These are phyloP conservation scores for Erannis defoliaria DNA, from an alignment of 2,888 invertebrate species.

Conservation along the genomic window DNA sequence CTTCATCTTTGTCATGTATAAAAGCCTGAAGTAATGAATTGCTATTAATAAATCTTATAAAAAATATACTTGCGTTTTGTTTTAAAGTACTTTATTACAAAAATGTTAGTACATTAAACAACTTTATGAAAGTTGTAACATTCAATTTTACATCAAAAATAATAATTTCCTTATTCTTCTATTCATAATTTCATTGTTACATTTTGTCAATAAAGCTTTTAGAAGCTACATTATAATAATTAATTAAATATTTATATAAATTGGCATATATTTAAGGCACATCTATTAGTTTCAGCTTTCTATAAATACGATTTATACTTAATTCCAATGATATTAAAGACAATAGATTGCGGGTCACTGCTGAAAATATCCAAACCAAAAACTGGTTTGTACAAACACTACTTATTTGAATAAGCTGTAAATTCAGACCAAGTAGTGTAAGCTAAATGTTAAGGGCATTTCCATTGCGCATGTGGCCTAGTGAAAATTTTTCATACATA, in stretches of 20 bases:
- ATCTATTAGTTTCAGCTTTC: constrained; percentile 45
- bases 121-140: constrained; percentile 74
- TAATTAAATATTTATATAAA: constrained; percentile 42
- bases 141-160: constrained; percentile 67
- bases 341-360: too few species aligned
- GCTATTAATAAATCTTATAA: not conserved
- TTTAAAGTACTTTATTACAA: constrained; percentile 54
- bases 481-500: too few species aligned
- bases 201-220: constrained; percentile 48
- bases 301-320: constrained; percentile 16
- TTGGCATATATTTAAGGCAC: constrained; percentile 62
- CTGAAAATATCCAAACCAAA: too few species aligned
- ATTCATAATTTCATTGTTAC: constrained; percentile 47
- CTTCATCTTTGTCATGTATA: not conserved
- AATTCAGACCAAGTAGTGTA: too few species aligned
- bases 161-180: constrained; percentile 48
- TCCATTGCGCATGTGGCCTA: too few species aligned
- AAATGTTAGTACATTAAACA: constrained; percentile 69
- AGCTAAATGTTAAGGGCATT: too few species aligned
- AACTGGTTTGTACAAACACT: too few species aligned
- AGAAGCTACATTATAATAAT: constrained; percentile 25
- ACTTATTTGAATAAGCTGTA: too few species aligned
- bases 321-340: constrained; percentile 10
- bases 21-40: not conserved
- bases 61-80: not conserved